Percentiles rank a stretch among this genome's conserved stretches.
Conservation (phyloP, 2,113 vertebrate genomes). For the Coreoperca whiteheadi region DNA sequence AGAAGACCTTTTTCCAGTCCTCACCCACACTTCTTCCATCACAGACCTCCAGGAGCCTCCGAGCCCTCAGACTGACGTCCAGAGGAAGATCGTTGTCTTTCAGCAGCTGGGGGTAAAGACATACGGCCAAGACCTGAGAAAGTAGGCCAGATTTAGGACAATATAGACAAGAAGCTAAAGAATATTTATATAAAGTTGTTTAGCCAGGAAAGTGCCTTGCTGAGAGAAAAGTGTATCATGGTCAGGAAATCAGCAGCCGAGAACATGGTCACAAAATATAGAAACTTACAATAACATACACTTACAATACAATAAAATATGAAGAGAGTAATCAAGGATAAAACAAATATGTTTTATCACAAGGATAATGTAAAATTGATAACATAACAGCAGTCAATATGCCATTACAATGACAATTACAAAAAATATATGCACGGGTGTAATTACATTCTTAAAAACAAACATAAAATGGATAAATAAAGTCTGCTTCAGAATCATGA, state of each 20-base stretch:
- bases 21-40: constrained; percentile 77
- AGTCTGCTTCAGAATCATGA: not conserved
- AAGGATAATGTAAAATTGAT: not conserved
- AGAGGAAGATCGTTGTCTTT: constrained; percentile 42
- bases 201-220: too few species aligned
- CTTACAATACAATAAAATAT: too few species aligned
- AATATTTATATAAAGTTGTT: not conserved
- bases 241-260: not conserved
- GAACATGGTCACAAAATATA: not conserved
- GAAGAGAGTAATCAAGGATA: not conserved
- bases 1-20: not conserved
- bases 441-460: not conserved
- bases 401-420: not conserved
- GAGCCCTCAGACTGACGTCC: constrained; percentile 72
- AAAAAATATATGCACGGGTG: not conserved
- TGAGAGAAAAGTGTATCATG: not conserved
- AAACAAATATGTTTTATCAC: not conserved
- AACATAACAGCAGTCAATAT: not conserved
- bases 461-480: not conserved
- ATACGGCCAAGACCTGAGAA: constrained; percentile 73
- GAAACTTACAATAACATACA: not conserved
- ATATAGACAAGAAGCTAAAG: not conserved
- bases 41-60: constrained; percentile 67
- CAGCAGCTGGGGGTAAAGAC: constrained; percentile 75
- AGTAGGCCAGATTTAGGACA: not conserved